Evolutionary conservation across 2,797 vertebrate species (phyloP).

Genomic region (Tenualosa thibaudeaui): DNA sequence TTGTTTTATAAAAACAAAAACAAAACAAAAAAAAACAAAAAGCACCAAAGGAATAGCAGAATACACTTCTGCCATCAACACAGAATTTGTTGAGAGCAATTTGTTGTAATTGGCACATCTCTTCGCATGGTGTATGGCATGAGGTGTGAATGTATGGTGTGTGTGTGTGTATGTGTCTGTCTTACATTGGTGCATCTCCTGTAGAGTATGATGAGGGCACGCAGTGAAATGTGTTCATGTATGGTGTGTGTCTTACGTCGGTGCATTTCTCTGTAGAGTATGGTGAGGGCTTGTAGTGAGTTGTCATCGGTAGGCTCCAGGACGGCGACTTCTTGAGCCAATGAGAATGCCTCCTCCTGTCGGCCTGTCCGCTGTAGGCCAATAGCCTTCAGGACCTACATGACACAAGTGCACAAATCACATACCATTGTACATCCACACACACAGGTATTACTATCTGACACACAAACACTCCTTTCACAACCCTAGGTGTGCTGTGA

Average conservation of each 20-base stretch:
- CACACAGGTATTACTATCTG: not conserved
- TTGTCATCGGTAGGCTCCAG: conserved; percentile 97
- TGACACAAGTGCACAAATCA: not conserved
- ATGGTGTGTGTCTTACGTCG: conserved; percentile 73
- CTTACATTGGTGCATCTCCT: conserved; percentile 95
- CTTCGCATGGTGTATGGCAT: too few relatives aligned
- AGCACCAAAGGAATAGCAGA: too few relatives aligned
- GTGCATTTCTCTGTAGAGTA: conserved; percentile 98
- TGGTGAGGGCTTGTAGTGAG: conserved; percentile 95
- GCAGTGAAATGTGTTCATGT: conserved; percentile 72
- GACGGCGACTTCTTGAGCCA: conserved; percentile 93
- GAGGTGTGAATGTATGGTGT: not conserved
- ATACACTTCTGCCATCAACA: too few relatives aligned
- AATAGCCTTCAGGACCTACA: conserved; percentile 94
- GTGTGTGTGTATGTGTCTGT: conserved; percentile 8
- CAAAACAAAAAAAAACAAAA: too few relatives aligned
- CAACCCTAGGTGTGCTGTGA: not conserved
- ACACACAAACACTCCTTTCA: not conserved
- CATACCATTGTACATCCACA: not conserved
- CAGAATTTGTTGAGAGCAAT: too few relatives aligned
- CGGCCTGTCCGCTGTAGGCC: conserved; percentile 94
- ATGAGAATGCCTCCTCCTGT: conserved; percentile 91
- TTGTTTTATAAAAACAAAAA: not conserved
- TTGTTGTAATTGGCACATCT: too few relatives aligned
- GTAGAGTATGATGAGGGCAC: conserved; percentile 95